Evolutionary conservation across 2,888 invertebrate species (phyloP), one percentile per base, ranked within the genome.

Genomic region (Nyleta sp.): DNA sequence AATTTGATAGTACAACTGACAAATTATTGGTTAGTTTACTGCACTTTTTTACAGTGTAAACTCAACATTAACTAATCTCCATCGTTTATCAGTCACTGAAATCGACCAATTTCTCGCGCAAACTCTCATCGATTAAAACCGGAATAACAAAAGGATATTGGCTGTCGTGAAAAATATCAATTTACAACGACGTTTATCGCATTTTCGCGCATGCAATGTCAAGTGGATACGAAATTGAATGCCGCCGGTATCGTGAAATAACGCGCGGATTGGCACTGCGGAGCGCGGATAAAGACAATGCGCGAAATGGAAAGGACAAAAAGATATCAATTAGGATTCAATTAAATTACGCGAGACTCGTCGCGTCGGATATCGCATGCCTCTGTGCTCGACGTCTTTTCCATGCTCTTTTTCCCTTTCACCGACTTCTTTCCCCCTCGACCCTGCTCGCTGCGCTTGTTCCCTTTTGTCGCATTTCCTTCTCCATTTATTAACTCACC

Each of bases 261-360:
- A 44, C 53, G 53, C 35, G 48, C 35, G 17, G 22, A 35, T 35
- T 35, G 35, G 8, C 8, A 11, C 6, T n/a, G 22, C 42, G 28
- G 13, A 8, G 22, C 22, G 35, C 44, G 35, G 15, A 31, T 20
- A 53, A 53, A 44, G 65, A 65, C 28, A 28, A 28, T 28, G 28
- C n/a, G n/a, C 35, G 35, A 18, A 64, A 50, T 64, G 40, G 52
- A 40, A 38, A 18, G 31, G 15, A 53, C 60, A 44, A 62, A 71
- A 62, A 62, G 40, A 28, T 62, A 42, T 53, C 44, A 53, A 71
- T 71, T 71, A 71, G 35, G 53, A 53, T 71, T 62, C 53, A 71
- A 71, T 71, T 71, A 53, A 71, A 62, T 71, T 71, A 62, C 60
- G 46, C 44, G 17, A n/a, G 33, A 46, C 68, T 55, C 13, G 17